Evolutionary conservation across 1,140 invertebrate species (phyloP).

Genomic region (Scylla paramamosain): DNA sequence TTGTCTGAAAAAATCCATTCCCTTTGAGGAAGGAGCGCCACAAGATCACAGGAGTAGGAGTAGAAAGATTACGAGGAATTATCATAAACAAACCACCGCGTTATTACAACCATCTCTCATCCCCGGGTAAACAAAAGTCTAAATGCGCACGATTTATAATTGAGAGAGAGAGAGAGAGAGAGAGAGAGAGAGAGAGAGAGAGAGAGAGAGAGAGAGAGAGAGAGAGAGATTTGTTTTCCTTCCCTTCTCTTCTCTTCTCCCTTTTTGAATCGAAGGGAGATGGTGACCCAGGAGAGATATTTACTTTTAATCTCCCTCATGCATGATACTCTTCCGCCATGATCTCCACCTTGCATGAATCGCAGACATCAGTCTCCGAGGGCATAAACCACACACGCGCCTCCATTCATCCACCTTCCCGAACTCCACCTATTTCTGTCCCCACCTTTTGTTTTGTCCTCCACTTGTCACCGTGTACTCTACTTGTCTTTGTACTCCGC

Average conservation of each 20-base stretch:
- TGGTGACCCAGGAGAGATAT: no score
- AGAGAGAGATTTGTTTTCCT: background rate
- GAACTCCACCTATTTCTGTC: background rate
- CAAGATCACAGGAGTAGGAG: background rate
- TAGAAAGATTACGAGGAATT: constrained; percentile 15
- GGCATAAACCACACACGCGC: background rate
- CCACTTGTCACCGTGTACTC: no score
- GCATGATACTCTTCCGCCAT: background rate
- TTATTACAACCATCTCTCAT: background rate
- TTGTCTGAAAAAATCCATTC: background rate
- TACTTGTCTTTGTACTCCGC: background rate
- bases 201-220: background rate
- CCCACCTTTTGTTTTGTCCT: no score
- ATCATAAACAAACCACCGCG: background rate
- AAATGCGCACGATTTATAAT: background rate
- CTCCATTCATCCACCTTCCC: background rate
- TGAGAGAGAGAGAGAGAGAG: background rate
- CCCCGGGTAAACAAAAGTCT: background rate
- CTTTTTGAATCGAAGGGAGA: background rate
- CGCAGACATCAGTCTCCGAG: background rate
- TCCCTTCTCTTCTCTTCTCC: background rate
- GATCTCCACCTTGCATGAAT: background rate
- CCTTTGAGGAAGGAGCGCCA: background rate
- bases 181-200: background rate
- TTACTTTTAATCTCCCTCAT: no score